Conservation (phyloP, 1,140 invertebrate genomes). For the Lepidostoma basale region DNA sequence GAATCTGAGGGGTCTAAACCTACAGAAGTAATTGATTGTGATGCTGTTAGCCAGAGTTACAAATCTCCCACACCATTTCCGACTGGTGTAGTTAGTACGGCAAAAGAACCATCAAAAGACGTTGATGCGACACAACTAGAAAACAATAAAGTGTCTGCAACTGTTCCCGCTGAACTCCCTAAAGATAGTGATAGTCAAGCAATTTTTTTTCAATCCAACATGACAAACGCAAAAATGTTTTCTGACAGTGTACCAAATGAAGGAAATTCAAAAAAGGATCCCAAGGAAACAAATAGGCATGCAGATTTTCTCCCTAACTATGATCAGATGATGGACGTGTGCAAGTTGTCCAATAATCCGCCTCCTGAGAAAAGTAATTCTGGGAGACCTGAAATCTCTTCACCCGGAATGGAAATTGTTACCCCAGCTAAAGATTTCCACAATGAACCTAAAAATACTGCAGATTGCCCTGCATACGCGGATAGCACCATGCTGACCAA, state of each 20-base stretch:
- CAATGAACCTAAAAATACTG: not conserved
- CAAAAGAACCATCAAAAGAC: conserved; percentile 9
- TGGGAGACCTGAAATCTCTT: not conserved
- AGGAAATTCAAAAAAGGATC: not conserved
- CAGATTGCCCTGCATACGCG: not conserved
- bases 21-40: conserved; percentile 13
- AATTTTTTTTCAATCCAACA: conserved; percentile 19
- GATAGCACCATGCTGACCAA: not conserved
- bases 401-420: not conserved
- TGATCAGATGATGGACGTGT: conserved; percentile 17
- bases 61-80: not conserved
- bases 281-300: not conserved
- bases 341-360: conserved; percentile 3
- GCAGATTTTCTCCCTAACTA: not conserved
- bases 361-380: not conserved
- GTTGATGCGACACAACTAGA: not conserved
- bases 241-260: not conserved
- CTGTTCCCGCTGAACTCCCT: not conserved
- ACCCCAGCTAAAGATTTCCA: not conserved
- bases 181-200: conserved; percentile 1
- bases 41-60: not conserved
- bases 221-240: conserved; percentile 3
- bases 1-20: not conserved
- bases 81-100: not conserved
- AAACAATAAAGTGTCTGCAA: not conserved